A percentile compares a stretch with the other conserved stretches of the same genome.
phyloP scores from a whole-genome alignment of 2,113 vertebrate genomes.

The Eulemur macaco region DNA sequence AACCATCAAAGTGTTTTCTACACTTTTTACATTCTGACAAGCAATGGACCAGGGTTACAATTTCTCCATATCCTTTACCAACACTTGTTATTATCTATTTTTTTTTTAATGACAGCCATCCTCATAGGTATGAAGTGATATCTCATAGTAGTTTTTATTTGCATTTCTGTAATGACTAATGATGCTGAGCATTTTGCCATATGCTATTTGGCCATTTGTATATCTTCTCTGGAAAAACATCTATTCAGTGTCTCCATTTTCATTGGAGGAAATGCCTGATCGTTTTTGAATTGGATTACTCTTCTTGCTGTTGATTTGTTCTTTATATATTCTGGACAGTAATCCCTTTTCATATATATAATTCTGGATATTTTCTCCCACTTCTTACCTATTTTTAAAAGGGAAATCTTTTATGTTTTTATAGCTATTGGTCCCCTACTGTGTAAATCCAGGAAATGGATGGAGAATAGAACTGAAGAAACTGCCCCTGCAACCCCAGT shows the following conservation, averaged over 20 bases:
- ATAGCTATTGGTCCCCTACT: not conserved
- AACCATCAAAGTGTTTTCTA: not conserved
- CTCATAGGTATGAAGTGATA: not conserved
- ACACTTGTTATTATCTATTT: not conserved
- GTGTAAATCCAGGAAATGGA: not conserved
- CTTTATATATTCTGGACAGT: not conserved
- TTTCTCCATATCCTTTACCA: not conserved
- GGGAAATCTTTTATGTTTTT: not conserved
- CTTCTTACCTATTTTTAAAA: not conserved
- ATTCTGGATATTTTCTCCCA: not conserved
- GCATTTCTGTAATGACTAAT: not conserved
- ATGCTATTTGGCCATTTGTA: not conserved
- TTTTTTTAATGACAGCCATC: not conserved
- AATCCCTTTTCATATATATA: not conserved
- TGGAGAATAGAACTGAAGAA: not conserved
- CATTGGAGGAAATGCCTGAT: not conserved
- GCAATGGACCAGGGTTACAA: not conserved
- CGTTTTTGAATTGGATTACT: not conserved
- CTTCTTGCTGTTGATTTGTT: not conserved
- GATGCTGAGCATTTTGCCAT: not conserved
- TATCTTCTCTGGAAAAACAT: not conserved
- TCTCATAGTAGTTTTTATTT: not conserved
- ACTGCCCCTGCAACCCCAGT: not conserved
- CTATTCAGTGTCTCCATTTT: not conserved
- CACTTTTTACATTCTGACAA: not conserved